A percentile compares a stretch with the other conserved stretches of the same genome.
phyloP scores from a whole-genome alignment of 92 coral and sea anemone genomes.

The Epizoanthus rinbou region DNA sequence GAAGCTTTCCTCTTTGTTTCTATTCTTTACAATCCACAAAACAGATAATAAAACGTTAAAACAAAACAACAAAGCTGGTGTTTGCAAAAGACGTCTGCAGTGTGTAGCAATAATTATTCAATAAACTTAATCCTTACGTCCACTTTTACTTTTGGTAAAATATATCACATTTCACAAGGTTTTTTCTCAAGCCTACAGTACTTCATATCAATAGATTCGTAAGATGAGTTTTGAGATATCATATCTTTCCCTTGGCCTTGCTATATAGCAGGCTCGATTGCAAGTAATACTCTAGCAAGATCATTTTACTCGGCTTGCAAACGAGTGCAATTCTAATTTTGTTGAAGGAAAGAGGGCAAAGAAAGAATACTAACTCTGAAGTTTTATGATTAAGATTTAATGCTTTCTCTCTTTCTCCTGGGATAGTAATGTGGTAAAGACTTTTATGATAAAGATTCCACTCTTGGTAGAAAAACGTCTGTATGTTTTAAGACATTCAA shows the following conservation, averaged over 20 bases:
- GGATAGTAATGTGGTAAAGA: too few species aligned
- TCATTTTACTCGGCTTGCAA: neutral
- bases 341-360: neutral
- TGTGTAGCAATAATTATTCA: constrained; percentile 30
- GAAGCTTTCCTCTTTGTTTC: constrained; percentile 23
- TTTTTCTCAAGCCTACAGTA: neutral
- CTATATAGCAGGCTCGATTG: neutral
- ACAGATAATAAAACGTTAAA: constrained; percentile 25
- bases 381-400: too few species aligned
- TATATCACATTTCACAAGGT: neutral
- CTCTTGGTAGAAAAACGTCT: too few species aligned
- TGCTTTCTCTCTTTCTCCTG: too few species aligned
- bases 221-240: neutral
- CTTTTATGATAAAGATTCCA: too few species aligned
- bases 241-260: neutral
- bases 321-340: neutral
- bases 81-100: constrained; percentile 18
- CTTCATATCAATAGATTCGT: neutral
- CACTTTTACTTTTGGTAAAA: neutral
- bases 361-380: too few species aligned
- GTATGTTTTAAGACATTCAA: too few species aligned
- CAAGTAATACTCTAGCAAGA: too few species aligned
- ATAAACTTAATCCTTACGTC: constrained; percentile 12
- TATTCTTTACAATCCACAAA: constrained; percentile 32
- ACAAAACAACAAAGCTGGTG: constrained; percentile 24